Conservation (phyloP, 2,797 vertebrate species). For the Mycteria americana region DNA sequence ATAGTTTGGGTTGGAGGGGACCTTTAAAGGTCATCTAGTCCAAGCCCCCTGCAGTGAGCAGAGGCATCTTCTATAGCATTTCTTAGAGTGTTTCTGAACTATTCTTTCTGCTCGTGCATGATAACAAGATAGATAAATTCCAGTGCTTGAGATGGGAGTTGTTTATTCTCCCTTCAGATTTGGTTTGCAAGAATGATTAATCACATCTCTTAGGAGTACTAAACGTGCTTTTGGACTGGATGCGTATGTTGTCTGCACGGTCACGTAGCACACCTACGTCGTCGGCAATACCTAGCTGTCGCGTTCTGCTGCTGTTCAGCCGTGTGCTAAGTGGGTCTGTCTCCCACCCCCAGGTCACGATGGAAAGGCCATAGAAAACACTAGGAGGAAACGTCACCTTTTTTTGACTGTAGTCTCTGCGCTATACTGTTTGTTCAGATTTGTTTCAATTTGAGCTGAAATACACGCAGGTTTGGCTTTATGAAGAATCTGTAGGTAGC, state of each 20-base stretch:
- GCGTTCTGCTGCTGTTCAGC: not conserved
- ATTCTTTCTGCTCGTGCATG: not conserved
- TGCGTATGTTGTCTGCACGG: not conserved
- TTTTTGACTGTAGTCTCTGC: not conserved
- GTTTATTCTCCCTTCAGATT: not conserved
- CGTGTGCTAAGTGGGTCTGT: not conserved
- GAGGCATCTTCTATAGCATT: not conserved
- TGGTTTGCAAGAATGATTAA: not conserved
- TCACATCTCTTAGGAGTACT: not conserved
- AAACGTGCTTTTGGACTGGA: not conserved
- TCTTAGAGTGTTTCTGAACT: not conserved
- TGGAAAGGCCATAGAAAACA: not conserved
- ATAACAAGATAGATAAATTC: not conserved
- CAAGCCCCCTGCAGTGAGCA: not conserved
- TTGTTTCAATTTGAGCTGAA: not conserved
- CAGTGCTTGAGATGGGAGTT: not conserved
- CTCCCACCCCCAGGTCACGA: not conserved
- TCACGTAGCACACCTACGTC: fast-evolving
- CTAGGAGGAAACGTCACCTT: not conserved
- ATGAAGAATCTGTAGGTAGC: not conserved
- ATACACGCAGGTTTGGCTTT: not conserved
- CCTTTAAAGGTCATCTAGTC: not conserved
- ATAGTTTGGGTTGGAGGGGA: not conserved
- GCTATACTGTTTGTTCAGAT: not conserved
- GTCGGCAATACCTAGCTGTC: no score